A percentile compares a stretch with the other conserved stretches of the same genome.
Evolutionary conservation across 2,888 invertebrate genomes (phyloP).

Genomic region (Phyto melanocephala): DNA sequence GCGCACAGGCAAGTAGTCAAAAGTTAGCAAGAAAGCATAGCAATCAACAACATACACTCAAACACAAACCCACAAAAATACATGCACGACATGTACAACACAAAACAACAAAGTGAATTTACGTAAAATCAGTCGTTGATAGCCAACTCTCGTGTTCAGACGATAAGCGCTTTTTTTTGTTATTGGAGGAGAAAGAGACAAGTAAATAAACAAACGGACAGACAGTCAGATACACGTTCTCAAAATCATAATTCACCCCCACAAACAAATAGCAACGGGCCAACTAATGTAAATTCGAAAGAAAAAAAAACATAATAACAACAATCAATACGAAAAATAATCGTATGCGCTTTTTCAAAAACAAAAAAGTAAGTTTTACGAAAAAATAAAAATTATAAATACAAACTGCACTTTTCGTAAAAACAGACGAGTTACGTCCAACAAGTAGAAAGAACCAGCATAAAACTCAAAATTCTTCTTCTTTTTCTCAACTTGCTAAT

Average conservation of each 20-base stretch:
- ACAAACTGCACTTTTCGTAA: constrained; percentile 11
- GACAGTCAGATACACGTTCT: background rate
- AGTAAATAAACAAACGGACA: constrained; percentile 12
- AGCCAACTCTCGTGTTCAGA: constrained; percentile 77
- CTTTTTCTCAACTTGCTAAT: background rate
- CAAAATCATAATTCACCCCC: constrained; percentile 45
- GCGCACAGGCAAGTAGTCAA: background rate
- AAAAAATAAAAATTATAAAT: background rate
- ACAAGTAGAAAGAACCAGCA: constrained; percentile 13
- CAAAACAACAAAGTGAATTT: constrained; percentile 64
- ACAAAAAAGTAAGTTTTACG: constrained; percentile 10
- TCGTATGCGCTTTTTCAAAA: constrained; percentile 26
- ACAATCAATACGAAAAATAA: constrained; percentile 34
- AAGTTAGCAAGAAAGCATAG: constrained; percentile 32
- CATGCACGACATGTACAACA: constrained; percentile 49
- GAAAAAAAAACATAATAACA: constrained; percentile 20
- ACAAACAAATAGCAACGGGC: constrained; percentile 45
- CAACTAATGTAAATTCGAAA: constrained; percentile 27
- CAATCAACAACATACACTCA: constrained; percentile 11
- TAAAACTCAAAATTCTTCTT: background rate
- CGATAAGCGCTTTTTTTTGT: constrained; percentile 72
- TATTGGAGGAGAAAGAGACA: constrained; percentile 54
- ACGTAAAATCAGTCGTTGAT: constrained; percentile 77
- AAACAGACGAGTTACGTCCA: background rate
- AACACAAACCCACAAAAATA: constrained; percentile 42